Evolutionary conservation across 2,888 invertebrate genomes (phyloP).

Genomic region (Agriopis aurantiaria): DNA sequence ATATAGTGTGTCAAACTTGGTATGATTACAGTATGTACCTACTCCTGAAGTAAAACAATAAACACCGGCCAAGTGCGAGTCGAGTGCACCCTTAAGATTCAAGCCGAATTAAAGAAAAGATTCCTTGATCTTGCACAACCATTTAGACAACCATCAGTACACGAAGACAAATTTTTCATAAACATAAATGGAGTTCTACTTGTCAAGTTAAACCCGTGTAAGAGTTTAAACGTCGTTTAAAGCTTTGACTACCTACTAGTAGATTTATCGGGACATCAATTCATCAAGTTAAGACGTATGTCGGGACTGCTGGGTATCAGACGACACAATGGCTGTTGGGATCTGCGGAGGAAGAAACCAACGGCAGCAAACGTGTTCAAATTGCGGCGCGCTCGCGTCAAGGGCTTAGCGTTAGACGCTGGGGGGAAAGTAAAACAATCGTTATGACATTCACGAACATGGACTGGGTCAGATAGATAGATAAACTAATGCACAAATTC

Average conservation of each 20-base stretch:
- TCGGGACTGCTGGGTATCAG: constrained; percentile 51
- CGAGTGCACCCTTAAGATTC: no score
- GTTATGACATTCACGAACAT: not conserved
- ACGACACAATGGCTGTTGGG: constrained; percentile 64
- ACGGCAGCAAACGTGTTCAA: constrained; percentile 68
- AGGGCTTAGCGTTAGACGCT: constrained; percentile 47
- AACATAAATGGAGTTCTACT: not conserved
- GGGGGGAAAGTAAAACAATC: not conserved
- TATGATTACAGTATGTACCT: no score
- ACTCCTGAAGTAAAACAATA: no score
- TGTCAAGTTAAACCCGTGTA: not conserved
- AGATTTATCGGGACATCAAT: constrained; percentile 57
- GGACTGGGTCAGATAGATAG: no score
- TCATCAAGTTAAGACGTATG: constrained; percentile 68
- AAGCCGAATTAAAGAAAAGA: no score
- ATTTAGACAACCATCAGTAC: no score
- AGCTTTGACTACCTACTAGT: constrained; percentile 13
- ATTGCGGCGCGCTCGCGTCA: constrained; percentile 51
- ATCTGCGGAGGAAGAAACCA: constrained; percentile 59
- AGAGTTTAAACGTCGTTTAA: constrained; percentile 9
- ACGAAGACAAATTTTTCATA: not conserved
- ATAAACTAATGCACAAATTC: no score
- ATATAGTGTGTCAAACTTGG: no score
- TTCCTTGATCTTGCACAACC: no score
- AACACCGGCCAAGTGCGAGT: no score